Evolutionary conservation across 2,113 vertebrate genomes (phyloP).

Genomic region (Peromyscus polionotus): DNA sequence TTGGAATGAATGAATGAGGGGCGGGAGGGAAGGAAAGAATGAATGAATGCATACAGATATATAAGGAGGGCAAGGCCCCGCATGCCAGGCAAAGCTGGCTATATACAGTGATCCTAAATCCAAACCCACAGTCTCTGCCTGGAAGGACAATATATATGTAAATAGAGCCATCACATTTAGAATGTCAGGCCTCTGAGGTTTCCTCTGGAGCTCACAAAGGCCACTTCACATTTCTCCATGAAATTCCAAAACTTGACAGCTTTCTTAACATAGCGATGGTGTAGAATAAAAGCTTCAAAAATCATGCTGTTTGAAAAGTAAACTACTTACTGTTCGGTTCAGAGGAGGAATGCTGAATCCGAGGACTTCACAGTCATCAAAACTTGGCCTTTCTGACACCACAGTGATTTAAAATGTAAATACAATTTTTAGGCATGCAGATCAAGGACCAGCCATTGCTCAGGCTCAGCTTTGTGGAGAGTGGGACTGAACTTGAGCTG

Average conservation of each 20-base stretch:
- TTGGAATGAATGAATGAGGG: conserved; percentile 22
- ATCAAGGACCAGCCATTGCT: neutral
- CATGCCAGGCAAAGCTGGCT: neutral
- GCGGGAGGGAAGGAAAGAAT: neutral
- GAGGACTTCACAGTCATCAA: conserved; percentile 46
- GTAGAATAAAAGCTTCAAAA: conserved; percentile 73
- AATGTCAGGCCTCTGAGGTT: conserved; percentile 80
- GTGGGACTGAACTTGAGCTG: neutral
- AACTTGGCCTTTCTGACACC: neutral
- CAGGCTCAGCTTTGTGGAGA: neutral
- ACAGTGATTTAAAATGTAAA: conserved; percentile 70
- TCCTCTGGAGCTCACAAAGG: conserved; percentile 76
- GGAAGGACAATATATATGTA: conserved; percentile 80
- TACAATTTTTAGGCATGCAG: neutral
- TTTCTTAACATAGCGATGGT: conserved; percentile 77
- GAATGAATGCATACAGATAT: neutral
- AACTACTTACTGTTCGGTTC: conserved; percentile 58
- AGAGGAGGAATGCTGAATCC: conserved; percentile 29
- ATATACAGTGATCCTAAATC: conserved; percentile 40
- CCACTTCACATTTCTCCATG: conserved; percentile 81
- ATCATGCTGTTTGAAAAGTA: conserved; percentile 73
- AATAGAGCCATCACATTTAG: conserved; percentile 75
- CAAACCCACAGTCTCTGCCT: conserved; percentile 48
- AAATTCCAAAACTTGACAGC: conserved; percentile 82
- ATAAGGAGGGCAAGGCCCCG: neutral